Percentiles rank a stretch among this genome's conserved stretches.
These are phyloP conservation scores for Hyposmocoma kahamanoa DNA, from an alignment of 1,140 invertebrate species.

Conservation along the genomic window DNA sequence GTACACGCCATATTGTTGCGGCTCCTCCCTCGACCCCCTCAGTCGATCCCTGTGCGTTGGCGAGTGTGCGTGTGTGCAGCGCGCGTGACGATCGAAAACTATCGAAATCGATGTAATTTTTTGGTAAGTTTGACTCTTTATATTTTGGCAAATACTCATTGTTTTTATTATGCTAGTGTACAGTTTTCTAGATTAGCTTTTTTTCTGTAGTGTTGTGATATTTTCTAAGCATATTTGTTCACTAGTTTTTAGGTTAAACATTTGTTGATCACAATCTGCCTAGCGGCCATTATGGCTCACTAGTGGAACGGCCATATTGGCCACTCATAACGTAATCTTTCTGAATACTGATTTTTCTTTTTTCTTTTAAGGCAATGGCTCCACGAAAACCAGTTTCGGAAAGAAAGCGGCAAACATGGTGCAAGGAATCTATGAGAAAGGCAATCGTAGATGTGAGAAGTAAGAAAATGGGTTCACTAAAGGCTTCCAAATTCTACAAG, in stretches of 20 bases:
- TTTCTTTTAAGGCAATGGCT: neutral
- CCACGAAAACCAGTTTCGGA: neutral
- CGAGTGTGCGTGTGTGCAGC: neutral
- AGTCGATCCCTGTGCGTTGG: neutral
- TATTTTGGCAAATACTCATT: neutral
- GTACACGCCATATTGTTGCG: too few relatives aligned
- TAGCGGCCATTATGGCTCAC: neutral
- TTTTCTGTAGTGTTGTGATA: neutral
- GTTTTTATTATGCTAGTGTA: neutral
- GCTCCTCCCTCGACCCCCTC: neutral
- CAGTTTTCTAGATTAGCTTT: neutral
- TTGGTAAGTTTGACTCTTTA: neutral
- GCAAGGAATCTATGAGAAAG: constrained; percentile 16
- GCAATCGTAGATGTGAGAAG: constrained; percentile 16
- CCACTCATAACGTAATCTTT: neutral
- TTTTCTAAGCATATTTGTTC: neutral
- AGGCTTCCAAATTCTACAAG: constrained; percentile 17
- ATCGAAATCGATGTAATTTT: neutral
- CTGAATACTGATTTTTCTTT: neutral
- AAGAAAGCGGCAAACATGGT: constrained; percentile 17
- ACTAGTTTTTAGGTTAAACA: neutral
- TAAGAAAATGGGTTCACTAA: constrained; percentile 20
- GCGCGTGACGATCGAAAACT: neutral
- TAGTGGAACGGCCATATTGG: neutral
- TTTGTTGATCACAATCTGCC: neutral